Percentiles rank a stretch among this genome's conserved stretches.
Conservation (phyloP, 2,797 vertebrate genomes). For the Xenentodon cancila region DNA sequence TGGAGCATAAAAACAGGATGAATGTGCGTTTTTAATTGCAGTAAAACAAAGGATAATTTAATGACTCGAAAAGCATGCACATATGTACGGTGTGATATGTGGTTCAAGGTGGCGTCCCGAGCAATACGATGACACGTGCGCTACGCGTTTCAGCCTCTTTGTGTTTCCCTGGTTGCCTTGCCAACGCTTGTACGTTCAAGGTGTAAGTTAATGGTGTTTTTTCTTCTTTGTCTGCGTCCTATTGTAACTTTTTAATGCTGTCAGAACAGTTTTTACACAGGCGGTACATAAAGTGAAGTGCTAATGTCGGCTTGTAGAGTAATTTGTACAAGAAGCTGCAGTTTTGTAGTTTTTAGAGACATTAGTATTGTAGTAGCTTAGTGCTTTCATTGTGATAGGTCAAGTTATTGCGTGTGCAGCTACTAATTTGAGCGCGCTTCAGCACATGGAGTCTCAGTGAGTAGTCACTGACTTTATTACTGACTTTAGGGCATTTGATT, state of each 20-base stretch:
- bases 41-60: too few relatives aligned
- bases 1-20: too few relatives aligned
- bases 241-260: neutral
- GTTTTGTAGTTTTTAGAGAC: too few relatives aligned
- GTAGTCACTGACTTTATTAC: constrained; percentile 11
- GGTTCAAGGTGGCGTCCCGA: too few relatives aligned
- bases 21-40: too few relatives aligned
- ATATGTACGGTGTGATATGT: too few relatives aligned
- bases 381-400: constrained; percentile 17
- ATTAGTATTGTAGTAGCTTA: too few relatives aligned
- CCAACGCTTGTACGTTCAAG: constrained; percentile 15
- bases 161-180: constrained; percentile 28
- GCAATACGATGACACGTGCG: neutral
- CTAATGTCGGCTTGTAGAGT: too few relatives aligned
- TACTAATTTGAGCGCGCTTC: constrained; percentile 31
- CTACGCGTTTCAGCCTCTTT: constrained; percentile 7
- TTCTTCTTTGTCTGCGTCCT: constrained; percentile 3
- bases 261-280: neutral
- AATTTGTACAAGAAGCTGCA: too few relatives aligned
- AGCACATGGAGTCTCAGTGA: constrained; percentile 24
- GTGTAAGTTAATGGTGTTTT: constrained; percentile 6
- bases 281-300: too few relatives aligned
- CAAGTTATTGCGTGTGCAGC: constrained; percentile 9
- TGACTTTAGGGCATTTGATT: constrained; percentile 19
- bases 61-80: too few relatives aligned